phyloP scores from a whole-genome alignment of 2,113 vertebrate species.

The Smithornis capensis region DNA sequence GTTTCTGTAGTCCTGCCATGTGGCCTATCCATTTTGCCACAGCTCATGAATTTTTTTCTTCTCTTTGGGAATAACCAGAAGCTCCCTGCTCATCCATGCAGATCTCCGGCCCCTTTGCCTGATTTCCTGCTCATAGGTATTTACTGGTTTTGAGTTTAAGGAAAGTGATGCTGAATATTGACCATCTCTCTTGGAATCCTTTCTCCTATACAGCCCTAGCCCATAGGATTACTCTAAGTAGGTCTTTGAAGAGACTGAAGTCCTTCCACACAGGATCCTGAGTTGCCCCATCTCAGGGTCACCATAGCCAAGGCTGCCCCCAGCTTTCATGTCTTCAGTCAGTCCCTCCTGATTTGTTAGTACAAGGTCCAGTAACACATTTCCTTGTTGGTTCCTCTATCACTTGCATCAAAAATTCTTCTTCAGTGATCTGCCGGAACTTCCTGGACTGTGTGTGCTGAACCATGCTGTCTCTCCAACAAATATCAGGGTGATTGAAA shows the following conservation, averaged over 20 bases:
- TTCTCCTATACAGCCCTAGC: background rate
- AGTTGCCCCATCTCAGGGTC: background rate
- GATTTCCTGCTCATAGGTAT: background rate
- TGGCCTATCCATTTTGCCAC: background rate
- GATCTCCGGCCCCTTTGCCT: background rate
- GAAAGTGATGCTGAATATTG: background rate
- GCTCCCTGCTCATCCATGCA: background rate
- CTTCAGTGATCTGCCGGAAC: background rate
- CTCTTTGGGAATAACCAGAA: background rate
- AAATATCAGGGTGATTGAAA: background rate
- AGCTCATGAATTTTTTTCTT: background rate
- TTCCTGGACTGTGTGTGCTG: background rate
- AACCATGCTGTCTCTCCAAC: no score
- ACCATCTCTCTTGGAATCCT: background rate
- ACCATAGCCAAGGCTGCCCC: background rate
- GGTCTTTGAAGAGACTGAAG: background rate
- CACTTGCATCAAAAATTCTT: background rate
- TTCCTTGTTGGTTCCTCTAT: background rate
- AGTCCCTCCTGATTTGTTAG: background rate
- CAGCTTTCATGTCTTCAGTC: background rate
- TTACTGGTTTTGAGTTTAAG: background rate
- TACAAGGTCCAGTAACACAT: background rate
- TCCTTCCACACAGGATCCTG: background rate
- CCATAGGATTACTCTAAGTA: background rate
- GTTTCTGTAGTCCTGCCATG: fast-evolving